Evolutionary conservation across 2,113 vertebrate genomes (phyloP), one percentile per base, ranked within the genome.

Genomic region (Pelobates fuscus): DNA sequence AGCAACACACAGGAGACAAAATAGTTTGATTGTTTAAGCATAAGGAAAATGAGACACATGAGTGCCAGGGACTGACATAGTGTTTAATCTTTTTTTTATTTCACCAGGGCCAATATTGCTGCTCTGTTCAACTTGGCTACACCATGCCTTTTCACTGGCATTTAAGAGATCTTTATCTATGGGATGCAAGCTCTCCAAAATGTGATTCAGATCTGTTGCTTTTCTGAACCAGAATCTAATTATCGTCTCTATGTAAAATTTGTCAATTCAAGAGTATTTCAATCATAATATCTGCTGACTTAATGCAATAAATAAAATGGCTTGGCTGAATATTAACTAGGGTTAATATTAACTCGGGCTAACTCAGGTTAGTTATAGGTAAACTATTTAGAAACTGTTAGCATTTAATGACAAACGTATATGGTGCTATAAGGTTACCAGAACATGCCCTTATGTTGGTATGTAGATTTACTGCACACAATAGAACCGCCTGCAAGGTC

Each of bases 151-250:
- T 67, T 2, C 10, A 57, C 18, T 26, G 49, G 43, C 30, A 24
- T 43, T 41, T 17, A 49, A 18, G 24, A 73, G 72, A 67, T 65
- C n/a, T 10, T 29, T 32, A 67, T 67, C 63, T 67, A 14, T 20
- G 67, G 24, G 44, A 30, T 18, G 2, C 12, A 30, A 11, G 21
- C 25, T 25, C 46, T 23, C 30, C 41, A 37, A 46, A 21, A 77
- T 61, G 17, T 30, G 12, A 68, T 61, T 29, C 26, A 68, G 57
- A 49, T 44, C 18, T 62, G 26, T 43, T 43, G 8, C 18, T 62
- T 18, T 24, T 44, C 44, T 20, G 30, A 49, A 58, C 8, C 61
- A 20, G 55, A 52, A 61, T 77, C 26, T 15, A 29, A 72, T 63
- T 20, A 27, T 8, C 21, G 57, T 59, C 15, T 18, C 25, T 18